Base-by-base conservation (phyloP, 2,113 vertebrate genomes). In the Girardinichthys multiradiatus region DNA sequence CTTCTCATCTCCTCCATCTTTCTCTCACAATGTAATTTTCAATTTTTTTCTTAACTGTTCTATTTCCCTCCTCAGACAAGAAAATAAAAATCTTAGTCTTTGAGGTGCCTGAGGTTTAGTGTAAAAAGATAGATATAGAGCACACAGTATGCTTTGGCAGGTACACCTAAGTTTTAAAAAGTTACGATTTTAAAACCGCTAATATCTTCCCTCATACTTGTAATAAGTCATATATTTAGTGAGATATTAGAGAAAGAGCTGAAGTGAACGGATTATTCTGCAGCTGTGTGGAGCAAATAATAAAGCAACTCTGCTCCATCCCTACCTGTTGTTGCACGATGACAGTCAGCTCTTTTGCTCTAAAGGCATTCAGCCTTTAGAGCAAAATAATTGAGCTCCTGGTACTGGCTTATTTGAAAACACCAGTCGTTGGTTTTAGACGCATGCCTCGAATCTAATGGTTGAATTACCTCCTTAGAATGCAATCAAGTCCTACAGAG, bases 1-100 rank as follows among this genome's bases (percentile, higher is more conserved):
- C 82, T 83, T 72, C 35, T 57, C 62, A 57, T 1, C 29, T 64
- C 7, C 19, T 39, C 60, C 10, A 4, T 45, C 68, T 76, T 62
- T 48, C 69, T 68, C 57, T 68, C 62, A 59, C 61, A 39, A 37
- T 45, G 67, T 57, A 64, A 27, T 54, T 51, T 39, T 39, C 37
- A 9, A 39, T 12, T 39, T 39, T 39, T 39, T 39, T 15, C 11
- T 15, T 39, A 39, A 12, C 8, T 39, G 42, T 61, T 39, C 45
- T 13, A 35, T 13, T 64, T 3, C 19, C 68, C 54, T 42, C 45
- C 28, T 42, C 59, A n/a, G n/a, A n/a, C 48, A 15, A n/a, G 7
- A 8, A 13, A 54, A 31, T 24, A 54, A 24, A 42, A 8, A 42
- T 39, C 3, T 21, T 27, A 27, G 24, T 17, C 7, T 8, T 42